Evolutionary conservation across 2,888 invertebrate genomes (phyloP).

Genomic region (Marronus borbonicus): DNA sequence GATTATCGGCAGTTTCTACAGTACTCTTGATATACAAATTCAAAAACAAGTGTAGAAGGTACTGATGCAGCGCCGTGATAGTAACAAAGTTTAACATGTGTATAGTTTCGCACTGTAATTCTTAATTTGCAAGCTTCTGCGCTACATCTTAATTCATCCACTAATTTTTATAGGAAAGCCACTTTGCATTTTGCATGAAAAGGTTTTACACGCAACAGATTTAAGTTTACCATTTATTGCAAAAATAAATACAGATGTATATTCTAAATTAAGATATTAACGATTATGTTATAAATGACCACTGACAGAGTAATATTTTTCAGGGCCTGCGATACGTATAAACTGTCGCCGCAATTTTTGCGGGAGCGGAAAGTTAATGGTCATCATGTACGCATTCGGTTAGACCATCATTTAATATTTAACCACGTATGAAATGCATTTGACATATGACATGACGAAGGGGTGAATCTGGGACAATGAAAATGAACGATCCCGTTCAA

Average conservation of each 20-base stretch:
- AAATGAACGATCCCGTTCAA: constrained; percentile 14
- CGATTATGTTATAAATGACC: neutral
- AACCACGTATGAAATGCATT: constrained; percentile 36
- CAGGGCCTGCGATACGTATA: neutral
- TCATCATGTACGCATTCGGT: constrained; percentile 27
- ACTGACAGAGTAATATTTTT: neutral
- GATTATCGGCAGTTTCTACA: too few relatives aligned
- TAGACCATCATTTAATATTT: constrained; percentile 34
- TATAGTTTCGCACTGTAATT: too few relatives aligned
- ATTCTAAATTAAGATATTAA: neutral
- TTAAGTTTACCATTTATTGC: too few relatives aligned
- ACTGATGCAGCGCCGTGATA: too few relatives aligned
- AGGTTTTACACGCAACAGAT: neutral
- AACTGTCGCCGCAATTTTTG: constrained; percentile 16
- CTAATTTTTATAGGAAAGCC: too few relatives aligned
- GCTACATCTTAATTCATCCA: too few relatives aligned
- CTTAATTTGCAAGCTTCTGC: too few relatives aligned
- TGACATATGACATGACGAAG: constrained; percentile 43
- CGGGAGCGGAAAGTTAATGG: constrained; percentile 20
- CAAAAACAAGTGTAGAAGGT: too few relatives aligned
- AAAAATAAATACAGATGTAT: neutral
- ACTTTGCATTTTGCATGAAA: too few relatives aligned
- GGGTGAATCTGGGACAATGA: constrained; percentile 26
- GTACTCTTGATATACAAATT: too few relatives aligned
- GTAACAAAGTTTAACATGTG: too few relatives aligned